Evolutionary conservation across 2,797 vertebrate species (phyloP).

Genomic region (Microcaecilia unicolor): DNA sequence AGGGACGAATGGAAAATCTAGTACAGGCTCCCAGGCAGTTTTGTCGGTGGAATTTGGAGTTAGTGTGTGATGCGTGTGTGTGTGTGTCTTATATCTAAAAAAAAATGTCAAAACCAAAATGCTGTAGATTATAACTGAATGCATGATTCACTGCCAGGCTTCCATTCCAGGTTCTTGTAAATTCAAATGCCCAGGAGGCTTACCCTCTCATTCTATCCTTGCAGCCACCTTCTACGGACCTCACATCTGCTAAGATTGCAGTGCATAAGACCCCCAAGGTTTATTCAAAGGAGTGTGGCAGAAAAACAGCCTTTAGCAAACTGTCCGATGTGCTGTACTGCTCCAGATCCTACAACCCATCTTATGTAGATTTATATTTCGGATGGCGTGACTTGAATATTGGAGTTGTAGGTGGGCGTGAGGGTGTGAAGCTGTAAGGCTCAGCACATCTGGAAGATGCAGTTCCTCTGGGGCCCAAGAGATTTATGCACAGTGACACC

Average conservation of each 20-base stretch:
- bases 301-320: conserved; percentile 27
- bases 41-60: too few relatives aligned
- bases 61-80: too few relatives aligned
- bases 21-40: too few relatives aligned
- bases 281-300: conserved; percentile 40
- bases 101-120: conserved; percentile 31
- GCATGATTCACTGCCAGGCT: conserved; percentile 39
- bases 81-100: too few relatives aligned
- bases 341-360: too few relatives aligned
- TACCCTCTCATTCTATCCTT: conserved; percentile 33
- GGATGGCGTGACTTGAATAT: too few relatives aligned
- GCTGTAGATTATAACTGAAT: conserved; percentile 35
- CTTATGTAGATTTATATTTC: too few relatives aligned
- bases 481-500: conserved; percentile 24
- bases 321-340: conserved; percentile 33
- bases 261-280: conserved; percentile 37
- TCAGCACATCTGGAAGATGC: conserved; percentile 18
- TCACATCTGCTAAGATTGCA: conserved; percentile 47
- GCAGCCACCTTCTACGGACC: conserved; percentile 22
- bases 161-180: conserved; percentile 40
- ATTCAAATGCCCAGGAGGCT: conserved; percentile 42
- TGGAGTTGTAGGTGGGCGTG: too few relatives aligned
- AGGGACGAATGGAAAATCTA: too few relatives aligned
- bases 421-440: conserved; percentile 5
- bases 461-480: conserved; percentile 13